Evolutionary conservation across 2,888 invertebrate genomes (phyloP), one percentile per base, ranked within the genome.

Genomic region (Meandrusa payeni): DNA sequence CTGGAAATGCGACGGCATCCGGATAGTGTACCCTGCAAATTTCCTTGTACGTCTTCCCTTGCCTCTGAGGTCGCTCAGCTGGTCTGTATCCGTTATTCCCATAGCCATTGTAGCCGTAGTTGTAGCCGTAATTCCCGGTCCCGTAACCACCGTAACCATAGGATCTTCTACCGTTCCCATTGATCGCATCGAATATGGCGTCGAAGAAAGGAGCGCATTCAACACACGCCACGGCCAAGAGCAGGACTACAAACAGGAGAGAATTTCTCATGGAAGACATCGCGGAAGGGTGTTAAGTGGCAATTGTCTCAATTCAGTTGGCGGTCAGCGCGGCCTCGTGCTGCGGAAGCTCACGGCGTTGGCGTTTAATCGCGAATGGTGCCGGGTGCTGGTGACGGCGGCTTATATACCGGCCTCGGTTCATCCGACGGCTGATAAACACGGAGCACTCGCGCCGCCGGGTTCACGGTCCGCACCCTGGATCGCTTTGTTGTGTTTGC

Each of bases 11-110:
- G 15, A 62, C 59, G 0, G 92, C 89, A 59, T 71, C 89, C 78
- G 57, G 93, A 88, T 78, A 91, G 51, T 93, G 90, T 3, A 93
- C 90, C 42, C 91, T 87, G 63, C 94, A 94, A 51, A 94, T 91
- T 36, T 92, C 90, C 61, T 91, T 91, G 75, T 91, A 94, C 1
- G 92, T 88, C 55, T 90, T 89, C 20, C 70, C 76, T 77, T 90
- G 57, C 59, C 76, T 61, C 49, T 70, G 55, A 5, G 68, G 57
- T 36, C 61, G 54, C 40, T 71, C 66, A 3, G 54, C 62, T 4
- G 50, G 53, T 39, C 59, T 64, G 17, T 70, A 67, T 1, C 60
- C 59, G 10, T 58, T 57, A 31, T 65, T 61, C 2, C 61, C 61
- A 47, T 67, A 66, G 0, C 68, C 69, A 19, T 57, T 55, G 46